phyloP scores from a whole-genome alignment of 1,140 invertebrate genomes.

The Drosophila pectinifera region DNA sequence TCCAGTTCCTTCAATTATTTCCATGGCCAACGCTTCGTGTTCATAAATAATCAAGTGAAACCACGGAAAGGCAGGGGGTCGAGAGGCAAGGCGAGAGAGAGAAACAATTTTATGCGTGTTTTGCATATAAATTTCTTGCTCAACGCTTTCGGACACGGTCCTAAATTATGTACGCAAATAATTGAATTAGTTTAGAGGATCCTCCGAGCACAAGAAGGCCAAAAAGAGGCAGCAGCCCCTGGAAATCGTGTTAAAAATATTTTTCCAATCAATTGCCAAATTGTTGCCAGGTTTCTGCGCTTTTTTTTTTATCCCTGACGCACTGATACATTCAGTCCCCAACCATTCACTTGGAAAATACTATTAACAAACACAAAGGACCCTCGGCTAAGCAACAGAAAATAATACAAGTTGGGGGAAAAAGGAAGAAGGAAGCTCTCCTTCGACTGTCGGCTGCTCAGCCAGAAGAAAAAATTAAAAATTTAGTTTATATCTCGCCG shows the following conservation, averaged over 20 bases:
- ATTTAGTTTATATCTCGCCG: constrained; percentile 39
- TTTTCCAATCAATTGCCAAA: constrained; percentile 79
- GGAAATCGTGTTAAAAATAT: constrained; percentile 74
- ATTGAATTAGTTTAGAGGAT: constrained; percentile 74
- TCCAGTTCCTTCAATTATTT: constrained; percentile 73
- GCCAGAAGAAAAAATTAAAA: constrained; percentile 22
- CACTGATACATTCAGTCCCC: constrained; percentile 7
- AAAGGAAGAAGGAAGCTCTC: constrained; percentile 4
- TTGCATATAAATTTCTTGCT: constrained; percentile 82
- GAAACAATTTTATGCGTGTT: constrained; percentile 78
- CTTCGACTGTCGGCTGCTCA: neutral
- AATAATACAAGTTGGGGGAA: constrained; percentile 7
- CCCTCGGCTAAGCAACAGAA: constrained; percentile 21
- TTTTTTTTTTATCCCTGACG: constrained; percentile 2
- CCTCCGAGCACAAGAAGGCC: neutral
- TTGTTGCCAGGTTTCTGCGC: constrained; percentile 45
- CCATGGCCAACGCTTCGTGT: constrained; percentile 62
- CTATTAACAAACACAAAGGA: constrained; percentile 56
- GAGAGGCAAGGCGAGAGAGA: neutral
- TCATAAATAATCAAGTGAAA: constrained; percentile 72
- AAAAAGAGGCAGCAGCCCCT: neutral
- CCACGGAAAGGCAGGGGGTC: neutral
- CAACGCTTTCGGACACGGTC: constrained; percentile 41
- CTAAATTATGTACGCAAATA: constrained; percentile 80
- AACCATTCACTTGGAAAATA: constrained; percentile 55